Evolutionary conservation across 2,797 vertebrate genomes (phyloP), one percentile per base, ranked within the genome.

Genomic region (Leuciscus waleckii): DNA sequence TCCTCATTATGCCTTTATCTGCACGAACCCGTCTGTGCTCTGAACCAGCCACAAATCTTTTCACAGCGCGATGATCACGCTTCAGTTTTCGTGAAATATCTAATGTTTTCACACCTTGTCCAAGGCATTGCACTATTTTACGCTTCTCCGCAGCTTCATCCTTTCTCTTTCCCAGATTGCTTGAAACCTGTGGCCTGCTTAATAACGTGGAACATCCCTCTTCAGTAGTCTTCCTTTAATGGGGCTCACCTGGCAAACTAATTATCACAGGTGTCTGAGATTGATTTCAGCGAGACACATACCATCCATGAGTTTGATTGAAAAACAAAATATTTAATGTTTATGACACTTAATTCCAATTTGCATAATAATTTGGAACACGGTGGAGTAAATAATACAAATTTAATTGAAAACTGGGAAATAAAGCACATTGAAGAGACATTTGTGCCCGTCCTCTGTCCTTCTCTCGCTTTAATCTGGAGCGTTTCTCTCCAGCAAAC

Each of bases 391-490:
- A 39, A 71, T 71, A 29, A 17, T 9, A 29, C n/a, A 5, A 9
- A 46, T 63, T 29, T 16, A 29, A 46, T 8, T 21, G 6, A 14
- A 54, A 35, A 13, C 0, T 6, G 29, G 21, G 73, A 54, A 37
- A 37, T n/a, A 76, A 76, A 77, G 35, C 35, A 9, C 6, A 3
- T 4, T 35, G 23, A 3, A 41, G 19, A 49, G 43, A 23, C 2
- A 1, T 26, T 32, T 37, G 58, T 26, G 9, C 41, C 6, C 13
- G 21, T 54, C 16, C 17, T 46, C 26, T 49, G n/a, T 35, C 17
- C n/a, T 2, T 86, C 85, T 87, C n/a, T 1, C 1, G 39, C 46
- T 79, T 65, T 58, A 39, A 85, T 83, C 69, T 11, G 37, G 29
- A 54, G 37, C 37, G 65, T 43, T 58, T 68, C 46, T 51, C 43